Evolutionary conservation across 1,140 invertebrate genomes (phyloP).

Genomic region (Scaptomyza montana): DNA sequence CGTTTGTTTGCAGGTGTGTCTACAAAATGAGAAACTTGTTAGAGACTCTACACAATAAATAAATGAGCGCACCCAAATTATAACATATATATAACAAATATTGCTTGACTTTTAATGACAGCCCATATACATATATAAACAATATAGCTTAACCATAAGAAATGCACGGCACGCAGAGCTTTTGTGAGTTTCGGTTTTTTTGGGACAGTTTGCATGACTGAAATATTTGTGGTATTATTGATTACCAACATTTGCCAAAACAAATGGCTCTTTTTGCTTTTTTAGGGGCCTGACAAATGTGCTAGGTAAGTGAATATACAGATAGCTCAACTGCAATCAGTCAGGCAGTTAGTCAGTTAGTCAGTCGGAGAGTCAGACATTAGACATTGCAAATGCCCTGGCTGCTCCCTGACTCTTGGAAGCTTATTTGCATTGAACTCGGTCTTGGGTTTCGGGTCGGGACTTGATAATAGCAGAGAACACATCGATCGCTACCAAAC

Average conservation of each 20-base stretch:
- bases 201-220: slow-evolving; percentile 64
- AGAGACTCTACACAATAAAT: slow-evolving; percentile 19
- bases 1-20: slow-evolving; percentile 1
- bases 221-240: slow-evolving; percentile 74
- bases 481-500: slow-evolving; percentile 52
- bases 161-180: slow-evolving; percentile 74
- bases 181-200: slow-evolving; percentile 42
- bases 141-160: slow-evolving; percentile 32
- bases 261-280: slow-evolving; percentile 65
- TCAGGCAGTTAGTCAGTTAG: slow-evolving; percentile 12
- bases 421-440: slow-evolving; percentile 61
- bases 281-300: slow-evolving; percentile 59
- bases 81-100: slow-evolving; percentile 47
- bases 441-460: slow-evolving; percentile 42
- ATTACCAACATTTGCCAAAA: slow-evolving; percentile 60
- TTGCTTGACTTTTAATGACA: slow-evolving; percentile 67
- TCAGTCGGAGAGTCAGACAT: slow-evolving; percentile 51
- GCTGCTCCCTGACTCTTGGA: slow-evolving; percentile 43
- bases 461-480: slow-evolving; percentile 59
- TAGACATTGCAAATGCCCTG: slow-evolving; percentile 63
- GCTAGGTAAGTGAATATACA: slow-evolving; percentile 54
- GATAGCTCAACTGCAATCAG: not conserved
- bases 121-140: too few relatives aligned
- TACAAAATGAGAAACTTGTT: slow-evolving; percentile 6
- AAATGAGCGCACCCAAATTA: slow-evolving; percentile 62